Evolutionary conservation across 1,140 invertebrate genomes (phyloP), one percentile per base, ranked within the genome.

Genomic region (Nephila pilipes): DNA sequence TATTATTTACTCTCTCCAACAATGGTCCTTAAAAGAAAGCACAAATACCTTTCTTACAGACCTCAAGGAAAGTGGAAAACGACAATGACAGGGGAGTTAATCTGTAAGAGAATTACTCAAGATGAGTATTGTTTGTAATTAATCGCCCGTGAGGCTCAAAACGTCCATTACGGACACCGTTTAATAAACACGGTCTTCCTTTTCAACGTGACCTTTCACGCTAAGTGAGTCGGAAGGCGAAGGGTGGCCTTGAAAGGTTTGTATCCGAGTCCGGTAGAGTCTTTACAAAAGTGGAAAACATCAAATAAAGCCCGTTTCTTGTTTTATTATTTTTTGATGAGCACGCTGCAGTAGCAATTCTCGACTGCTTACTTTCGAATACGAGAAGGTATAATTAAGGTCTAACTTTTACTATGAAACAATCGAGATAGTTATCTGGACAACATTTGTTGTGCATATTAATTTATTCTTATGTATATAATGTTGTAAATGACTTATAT

Each of bases 51-150:
- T 29, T 65, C 65, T 36, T 22, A 29, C 65, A 2, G 2, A 14
- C 29, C 65, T 29, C 65, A 75, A 32, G 29, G 65, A 65, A 65
- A 65, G 25, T 29, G 6, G 22, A 65, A 65, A 4, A 5, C 8
- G 12, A 89, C 87, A 89, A 89, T 75, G 38, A 14, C 16, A 75
- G 87, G 29, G 29, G 46, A 25, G 69, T 18, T 79, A 90, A 80
- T 79, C 87, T 32, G 4, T 58, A 36, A 79, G 18, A 79, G 29
- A 54, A 29, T 60, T 58, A 32, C n/a, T 32, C 57, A 90, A 90
- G 54, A 80, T 57, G 65, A 32, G 10, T 38, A 90, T 90, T 90
- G 87, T 90, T 79, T 57, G 8, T 46, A 79, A 90, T 90, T 90
- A 90, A 80, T 90, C 69, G 54, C 69, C 87, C 87, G 69, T 90